These are phyloP conservation scores for Macropus fuliginosus DNA, from an alignment of 2,797 vertebrate species.

Conservation along the genomic window DNA sequence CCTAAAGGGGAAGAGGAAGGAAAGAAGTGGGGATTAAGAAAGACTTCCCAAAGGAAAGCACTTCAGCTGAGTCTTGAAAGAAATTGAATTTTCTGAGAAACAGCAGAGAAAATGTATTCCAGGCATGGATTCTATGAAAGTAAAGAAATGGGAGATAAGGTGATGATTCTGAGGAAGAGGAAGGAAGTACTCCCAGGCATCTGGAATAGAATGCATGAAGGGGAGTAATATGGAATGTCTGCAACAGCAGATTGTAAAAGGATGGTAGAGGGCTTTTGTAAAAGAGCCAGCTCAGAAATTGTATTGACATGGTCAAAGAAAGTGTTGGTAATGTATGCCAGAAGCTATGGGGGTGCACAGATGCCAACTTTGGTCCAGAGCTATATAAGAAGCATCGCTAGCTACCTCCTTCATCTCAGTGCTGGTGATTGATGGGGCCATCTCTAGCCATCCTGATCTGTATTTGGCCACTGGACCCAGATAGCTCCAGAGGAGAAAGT, in stretches of 20 bases:
- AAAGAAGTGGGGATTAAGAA: background rate
- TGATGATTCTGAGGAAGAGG: background rate
- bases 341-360: background rate
- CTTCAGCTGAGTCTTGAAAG: background rate
- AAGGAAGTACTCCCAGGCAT: background rate
- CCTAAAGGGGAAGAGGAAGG: background rate
- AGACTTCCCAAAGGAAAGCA: background rate
- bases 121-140: background rate
- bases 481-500: too few relatives aligned
- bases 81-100: too few relatives aligned
- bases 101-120: too few relatives aligned
- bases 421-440: background rate
- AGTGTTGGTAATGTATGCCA: background rate
- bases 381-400: background rate
- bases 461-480: too few relatives aligned
- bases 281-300: background rate
- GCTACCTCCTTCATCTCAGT: background rate
- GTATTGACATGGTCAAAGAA: background rate
- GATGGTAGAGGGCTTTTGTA: background rate
- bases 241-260: background rate
- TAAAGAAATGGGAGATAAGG: background rate
- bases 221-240: background rate
- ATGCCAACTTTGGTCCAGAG: background rate
- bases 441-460: too few relatives aligned
- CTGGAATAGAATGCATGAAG: background rate